phyloP scores from a whole-genome alignment of 2,888 invertebrate genomes.

The Heliconius ethilla region DNA sequence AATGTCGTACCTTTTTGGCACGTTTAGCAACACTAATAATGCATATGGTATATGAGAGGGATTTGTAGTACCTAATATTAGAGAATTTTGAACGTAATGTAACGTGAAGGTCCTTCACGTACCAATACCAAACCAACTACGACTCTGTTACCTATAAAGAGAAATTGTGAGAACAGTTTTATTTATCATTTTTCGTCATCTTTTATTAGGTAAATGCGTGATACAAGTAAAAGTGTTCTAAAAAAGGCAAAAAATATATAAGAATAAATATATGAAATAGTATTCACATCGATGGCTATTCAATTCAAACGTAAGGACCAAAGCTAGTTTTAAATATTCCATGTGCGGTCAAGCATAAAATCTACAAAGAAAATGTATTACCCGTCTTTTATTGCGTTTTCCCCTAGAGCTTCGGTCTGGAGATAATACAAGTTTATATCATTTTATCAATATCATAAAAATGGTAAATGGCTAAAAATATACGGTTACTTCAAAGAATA shows the following conservation, averaged over 20 bases:
- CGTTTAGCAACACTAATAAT: neutral
- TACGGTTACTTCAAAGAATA: constrained; percentile 34
- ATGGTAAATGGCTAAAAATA: constrained; percentile 39
- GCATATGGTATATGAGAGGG: neutral
- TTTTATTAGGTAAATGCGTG: neutral
- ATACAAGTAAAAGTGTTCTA: constrained; percentile 1
- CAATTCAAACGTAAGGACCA: constrained; percentile 66
- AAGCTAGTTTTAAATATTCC: constrained; percentile 78
- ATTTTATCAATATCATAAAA: constrained; percentile 42
- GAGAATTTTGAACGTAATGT: neutral
- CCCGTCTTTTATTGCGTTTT: constrained; percentile 77
- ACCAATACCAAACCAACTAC: no score
- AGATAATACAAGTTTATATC: constrained; percentile 40
- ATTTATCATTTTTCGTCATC: neutral
- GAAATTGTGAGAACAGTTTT: neutral
- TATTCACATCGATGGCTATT: constrained; percentile 71
- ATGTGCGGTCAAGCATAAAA: constrained; percentile 79
- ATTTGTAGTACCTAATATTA: neutral
- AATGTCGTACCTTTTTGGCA: constrained; percentile 57
- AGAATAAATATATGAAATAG: constrained; percentile 63
- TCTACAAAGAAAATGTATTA: constrained; percentile 80
- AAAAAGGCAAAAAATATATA: constrained; percentile 42
- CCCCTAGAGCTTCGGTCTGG: constrained; percentile 60
- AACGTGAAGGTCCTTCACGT: no score
- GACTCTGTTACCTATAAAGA: no score